Percentiles rank a stretch among this genome's conserved stretches.
These are phyloP conservation scores for Ambastaia sidthimunki DNA, from an alignment of 2,797 vertebrate species.

Conservation along the genomic window DNA sequence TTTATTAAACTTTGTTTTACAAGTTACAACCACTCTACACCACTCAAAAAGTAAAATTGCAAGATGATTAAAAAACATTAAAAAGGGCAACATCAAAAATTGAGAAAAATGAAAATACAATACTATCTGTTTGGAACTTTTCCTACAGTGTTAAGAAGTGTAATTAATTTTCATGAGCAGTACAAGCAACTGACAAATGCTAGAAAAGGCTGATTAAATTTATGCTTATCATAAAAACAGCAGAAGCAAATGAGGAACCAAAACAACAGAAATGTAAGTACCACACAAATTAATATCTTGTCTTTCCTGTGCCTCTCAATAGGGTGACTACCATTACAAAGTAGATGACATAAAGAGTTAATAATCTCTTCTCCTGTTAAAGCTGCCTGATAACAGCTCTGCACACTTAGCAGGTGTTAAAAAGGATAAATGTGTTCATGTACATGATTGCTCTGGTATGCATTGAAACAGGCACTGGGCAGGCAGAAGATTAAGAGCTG, in stretches of 20 bases:
- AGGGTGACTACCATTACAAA: slow-evolving; percentile 4
- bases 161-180: not conserved
- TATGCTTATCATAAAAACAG: not conserved
- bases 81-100: not conserved
- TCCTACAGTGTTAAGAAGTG: not conserved
- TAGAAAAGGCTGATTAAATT: not conserved
- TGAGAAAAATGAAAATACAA: not conserved
- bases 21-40: too few species aligned
- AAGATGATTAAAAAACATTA: too few species aligned
- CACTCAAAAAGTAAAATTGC: too few species aligned
- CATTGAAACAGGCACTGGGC: slow-evolving; percentile 6
- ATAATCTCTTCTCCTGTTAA: slow-evolving; percentile 12
- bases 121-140: not conserved
- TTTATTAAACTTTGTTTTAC: too few species aligned
- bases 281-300: slow-evolving; percentile 14
- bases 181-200: not conserved
- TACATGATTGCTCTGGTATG: not conserved
- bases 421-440: not conserved
- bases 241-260: not conserved
- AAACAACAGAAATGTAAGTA: not conserved
- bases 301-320: not conserved
- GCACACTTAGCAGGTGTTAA: slow-evolving; percentile 22
- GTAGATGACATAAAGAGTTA: slow-evolving; percentile 10
- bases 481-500: slow-evolving; percentile 12
- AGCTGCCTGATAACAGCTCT: slow-evolving; percentile 25